These are phyloP conservation scores for Myodes glareolus DNA, from an alignment of 2,113 vertebrate genomes.

Conservation along the genomic window DNA sequence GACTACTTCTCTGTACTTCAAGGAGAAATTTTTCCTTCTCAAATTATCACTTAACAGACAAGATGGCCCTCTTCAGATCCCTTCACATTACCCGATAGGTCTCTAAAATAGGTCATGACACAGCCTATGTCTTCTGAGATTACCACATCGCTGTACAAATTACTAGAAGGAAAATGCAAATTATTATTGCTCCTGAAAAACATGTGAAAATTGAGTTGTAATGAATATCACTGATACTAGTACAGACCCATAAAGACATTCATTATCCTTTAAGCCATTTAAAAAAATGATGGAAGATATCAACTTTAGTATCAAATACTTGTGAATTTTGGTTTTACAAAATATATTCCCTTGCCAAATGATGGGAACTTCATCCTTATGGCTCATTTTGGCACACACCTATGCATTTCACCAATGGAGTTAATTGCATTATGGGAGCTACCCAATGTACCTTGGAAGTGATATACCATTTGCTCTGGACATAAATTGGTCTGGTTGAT, in stretches of 20 bases:
- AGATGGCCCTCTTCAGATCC: neutral
- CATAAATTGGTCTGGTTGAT: no score
- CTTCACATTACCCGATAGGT: neutral
- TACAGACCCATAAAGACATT: neutral
- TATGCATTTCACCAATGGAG: neutral
- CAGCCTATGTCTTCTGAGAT: neutral
- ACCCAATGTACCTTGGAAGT: neutral
- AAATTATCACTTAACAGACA: neutral
- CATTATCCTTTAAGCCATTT: neutral
- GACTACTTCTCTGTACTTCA: slow-evolving; percentile 31
- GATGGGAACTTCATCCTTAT: neutral
- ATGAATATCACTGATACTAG: neutral
- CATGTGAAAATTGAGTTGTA: neutral
- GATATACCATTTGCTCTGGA: neutral
- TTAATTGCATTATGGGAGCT: neutral
- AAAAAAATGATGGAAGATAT: neutral
- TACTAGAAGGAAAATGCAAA: neutral
- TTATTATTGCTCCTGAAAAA: neutral
- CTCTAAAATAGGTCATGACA: neutral
- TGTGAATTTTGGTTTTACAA: neutral
- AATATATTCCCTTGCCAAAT: neutral
- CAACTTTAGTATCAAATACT: neutral
- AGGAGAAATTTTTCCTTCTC: slow-evolving; percentile 18
- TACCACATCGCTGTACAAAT: neutral
- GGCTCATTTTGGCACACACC: neutral